These are phyloP conservation scores for Euphonia xanthogaster DNA, from an alignment of 2,797 vertebrate species.

Conservation along the genomic window DNA sequence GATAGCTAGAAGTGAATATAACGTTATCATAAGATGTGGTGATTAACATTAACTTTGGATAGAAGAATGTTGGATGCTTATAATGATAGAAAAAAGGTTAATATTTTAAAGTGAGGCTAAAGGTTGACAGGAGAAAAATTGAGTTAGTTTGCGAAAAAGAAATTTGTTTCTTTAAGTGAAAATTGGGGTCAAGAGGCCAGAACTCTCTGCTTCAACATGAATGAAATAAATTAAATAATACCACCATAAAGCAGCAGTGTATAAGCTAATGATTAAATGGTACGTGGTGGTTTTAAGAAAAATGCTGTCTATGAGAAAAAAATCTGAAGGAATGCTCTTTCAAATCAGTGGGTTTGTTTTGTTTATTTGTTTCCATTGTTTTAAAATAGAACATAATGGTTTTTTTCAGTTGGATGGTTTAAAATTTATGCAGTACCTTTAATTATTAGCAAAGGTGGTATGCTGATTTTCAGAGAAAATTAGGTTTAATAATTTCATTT, in stretches of 20 bases:
- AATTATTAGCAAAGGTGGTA: not conserved
- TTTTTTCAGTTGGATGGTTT: not conserved
- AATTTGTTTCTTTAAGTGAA: slow-evolving; percentile 84
- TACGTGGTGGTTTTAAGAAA: slow-evolving; percentile 34
- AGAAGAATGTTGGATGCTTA: slow-evolving; percentile 71
- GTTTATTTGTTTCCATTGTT: not conserved
- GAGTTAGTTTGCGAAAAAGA: slow-evolving; percentile 81
- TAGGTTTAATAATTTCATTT: not conserved
- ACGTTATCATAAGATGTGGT: slow-evolving; percentile 58
- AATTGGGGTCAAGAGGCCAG: slow-evolving; percentile 80
- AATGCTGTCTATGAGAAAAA: not conserved
- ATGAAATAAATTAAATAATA: slow-evolving; percentile 81
- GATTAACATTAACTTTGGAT: slow-evolving; percentile 69
- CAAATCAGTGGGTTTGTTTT: not conserved
- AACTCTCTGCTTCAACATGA: slow-evolving; percentile 70
- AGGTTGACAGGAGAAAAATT: slow-evolving; percentile 83
- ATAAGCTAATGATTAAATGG: slow-evolving; percentile 71
- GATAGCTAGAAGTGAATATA: slow-evolving; percentile 49
- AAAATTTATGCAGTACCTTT: not conserved
- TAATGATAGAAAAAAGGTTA: slow-evolving; percentile 74
- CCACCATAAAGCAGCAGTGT: slow-evolving; percentile 40
- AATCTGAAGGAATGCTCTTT: not conserved
- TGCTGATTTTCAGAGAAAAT: not conserved
- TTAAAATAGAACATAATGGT: not conserved
- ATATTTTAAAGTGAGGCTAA: slow-evolving; percentile 78